phyloP scores from a whole-genome alignment of 2,113 vertebrate genomes.

The Melanerpes formicivorus region DNA sequence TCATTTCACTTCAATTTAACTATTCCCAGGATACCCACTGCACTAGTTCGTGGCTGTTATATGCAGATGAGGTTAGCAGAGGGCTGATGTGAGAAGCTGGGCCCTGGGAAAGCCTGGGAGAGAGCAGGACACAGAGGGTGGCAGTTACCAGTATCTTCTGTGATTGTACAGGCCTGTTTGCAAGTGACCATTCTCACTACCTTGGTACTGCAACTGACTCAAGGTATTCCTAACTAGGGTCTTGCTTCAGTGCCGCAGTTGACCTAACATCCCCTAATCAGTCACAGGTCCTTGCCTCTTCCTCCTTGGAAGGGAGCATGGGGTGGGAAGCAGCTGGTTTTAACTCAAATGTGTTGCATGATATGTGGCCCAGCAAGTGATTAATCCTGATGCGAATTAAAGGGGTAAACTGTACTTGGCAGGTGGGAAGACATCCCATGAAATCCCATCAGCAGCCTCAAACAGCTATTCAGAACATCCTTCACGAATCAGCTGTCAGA shows the following conservation, averaged over 20 bases:
- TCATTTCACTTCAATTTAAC: not conserved
- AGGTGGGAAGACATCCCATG: not conserved
- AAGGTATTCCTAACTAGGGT: not conserved
- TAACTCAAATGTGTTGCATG: not conserved
- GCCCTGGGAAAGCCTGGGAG: not conserved
- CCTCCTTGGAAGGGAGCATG: not conserved
- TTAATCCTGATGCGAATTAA: not conserved
- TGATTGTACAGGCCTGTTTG: not conserved
- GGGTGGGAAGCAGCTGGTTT: not conserved
- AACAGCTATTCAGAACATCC: not conserved
- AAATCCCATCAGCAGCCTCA: not conserved
- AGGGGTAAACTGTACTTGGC: not conserved
- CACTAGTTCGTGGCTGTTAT: not conserved
- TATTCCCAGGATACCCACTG: not conserved
- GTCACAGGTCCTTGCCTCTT: not conserved
- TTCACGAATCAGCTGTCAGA: not conserved
- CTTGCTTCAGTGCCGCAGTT: not conserved
- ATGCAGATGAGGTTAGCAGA: fast-evolving
- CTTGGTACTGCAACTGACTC: not conserved
- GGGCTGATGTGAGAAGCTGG: not conserved
- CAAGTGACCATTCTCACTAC: not conserved
- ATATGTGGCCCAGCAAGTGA: not conserved
- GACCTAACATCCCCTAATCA: not conserved
- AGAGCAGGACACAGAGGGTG: not conserved
- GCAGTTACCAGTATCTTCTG: not conserved